phyloP scores from a whole-genome alignment of 2,113 vertebrate species.

The Lepisosteus oculatus region DNA sequence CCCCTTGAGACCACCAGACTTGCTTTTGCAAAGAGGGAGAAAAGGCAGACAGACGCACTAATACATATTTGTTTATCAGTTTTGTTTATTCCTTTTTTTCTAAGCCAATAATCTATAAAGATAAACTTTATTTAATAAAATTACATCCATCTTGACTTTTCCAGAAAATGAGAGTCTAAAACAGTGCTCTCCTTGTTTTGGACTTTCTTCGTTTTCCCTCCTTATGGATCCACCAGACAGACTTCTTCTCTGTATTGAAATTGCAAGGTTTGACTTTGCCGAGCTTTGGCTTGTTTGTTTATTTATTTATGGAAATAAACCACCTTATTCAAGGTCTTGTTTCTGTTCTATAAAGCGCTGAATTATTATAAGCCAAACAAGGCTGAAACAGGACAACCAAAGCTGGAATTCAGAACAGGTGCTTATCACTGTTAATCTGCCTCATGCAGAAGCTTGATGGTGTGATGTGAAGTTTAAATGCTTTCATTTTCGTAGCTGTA shows the following conservation, averaged over 20 bases:
- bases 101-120: too few species aligned
- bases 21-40: slow-evolving; percentile 34
- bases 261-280: slow-evolving; percentile 41
- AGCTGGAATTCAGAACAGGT: slow-evolving; percentile 8
- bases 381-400: slow-evolving; percentile 30
- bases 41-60: slow-evolving; percentile 25
- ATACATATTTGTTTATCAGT: slow-evolving; percentile 7
- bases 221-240: neutral
- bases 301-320: slow-evolving; percentile 57
- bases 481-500: too few species aligned
- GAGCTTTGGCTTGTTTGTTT: slow-evolving; percentile 48
- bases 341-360: slow-evolving; percentile 38
- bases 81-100: slow-evolving; percentile 10
- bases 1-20: slow-evolving; percentile 40
- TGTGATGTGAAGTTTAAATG: too few species aligned
- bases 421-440: slow-evolving; percentile 30
- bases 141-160: too few species aligned
- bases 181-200: neutral
- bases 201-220: neutral
- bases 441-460: neutral
- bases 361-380: slow-evolving; percentile 46
- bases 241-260: neutral
- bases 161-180: neutral
- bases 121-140: too few species aligned
- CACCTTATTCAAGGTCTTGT: slow-evolving; percentile 54